Evolutionary conservation across 1,140 invertebrate genomes (phyloP).

Genomic region (Ctenoplectra terminalis): DNA sequence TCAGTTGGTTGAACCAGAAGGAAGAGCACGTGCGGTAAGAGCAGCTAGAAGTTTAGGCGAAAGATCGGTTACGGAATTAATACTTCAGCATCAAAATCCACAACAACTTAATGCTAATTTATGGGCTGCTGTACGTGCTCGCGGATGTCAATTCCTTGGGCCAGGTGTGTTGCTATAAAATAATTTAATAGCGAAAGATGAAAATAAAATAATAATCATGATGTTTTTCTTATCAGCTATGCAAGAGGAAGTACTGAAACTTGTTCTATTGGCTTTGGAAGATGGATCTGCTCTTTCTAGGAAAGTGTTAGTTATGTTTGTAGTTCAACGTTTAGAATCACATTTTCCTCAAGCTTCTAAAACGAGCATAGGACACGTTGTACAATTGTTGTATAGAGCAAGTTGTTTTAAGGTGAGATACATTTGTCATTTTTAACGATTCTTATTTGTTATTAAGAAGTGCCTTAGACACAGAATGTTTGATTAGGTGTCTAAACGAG

Average conservation of each 20-base stretch:
- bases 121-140: constrained; percentile 97
- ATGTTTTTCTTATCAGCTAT: constrained; percentile 86
- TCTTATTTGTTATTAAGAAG: not conserved
- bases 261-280: constrained; percentile 96
- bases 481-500: constrained; percentile 95
- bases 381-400: constrained; percentile 98
- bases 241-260: constrained; percentile 98
- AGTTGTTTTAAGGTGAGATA: constrained; percentile 96
- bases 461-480: constrained; percentile 40
- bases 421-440: not conserved
- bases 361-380: constrained; percentile 99
- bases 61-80: constrained; percentile 96
- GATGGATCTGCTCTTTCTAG: constrained; percentile 98
- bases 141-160: constrained; percentile 99
- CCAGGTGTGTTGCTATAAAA: constrained; percentile 85
- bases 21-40: constrained; percentile 90
- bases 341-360: constrained; percentile 99
- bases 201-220: not conserved
- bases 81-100: constrained; percentile 96
- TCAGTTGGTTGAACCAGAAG: constrained; percentile 95
- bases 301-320: constrained; percentile 99
- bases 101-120: constrained; percentile 96
- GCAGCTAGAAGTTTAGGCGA: constrained; percentile 96
- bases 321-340: constrained; percentile 96
- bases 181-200: not conserved